Conservation (phyloP, 1,140 invertebrate genomes). For the Apocrypta bakeri region DNA sequence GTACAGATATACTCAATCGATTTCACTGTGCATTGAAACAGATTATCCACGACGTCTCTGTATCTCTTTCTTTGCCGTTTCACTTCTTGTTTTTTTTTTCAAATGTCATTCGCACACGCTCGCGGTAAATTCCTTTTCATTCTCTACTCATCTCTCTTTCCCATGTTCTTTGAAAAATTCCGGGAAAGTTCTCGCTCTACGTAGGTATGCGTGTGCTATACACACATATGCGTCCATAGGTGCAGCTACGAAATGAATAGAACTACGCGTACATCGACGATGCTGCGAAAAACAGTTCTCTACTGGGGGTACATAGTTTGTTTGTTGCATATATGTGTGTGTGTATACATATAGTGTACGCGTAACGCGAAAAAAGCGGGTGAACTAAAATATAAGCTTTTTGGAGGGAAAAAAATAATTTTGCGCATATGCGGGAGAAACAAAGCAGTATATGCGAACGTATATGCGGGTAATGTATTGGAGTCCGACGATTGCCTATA, state of each 20-base stretch:
- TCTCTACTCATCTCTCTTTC: background rate
- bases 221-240: background rate
- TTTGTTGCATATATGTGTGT: background rate
- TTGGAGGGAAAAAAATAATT: slow-evolving; percentile 18
- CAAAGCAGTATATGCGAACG: slow-evolving; percentile 1
- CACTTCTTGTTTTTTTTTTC: background rate
- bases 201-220: background rate
- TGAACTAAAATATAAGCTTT: background rate
- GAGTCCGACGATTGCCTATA: slow-evolving; percentile 20
- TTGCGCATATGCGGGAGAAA: background rate
- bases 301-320: background rate
- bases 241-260: slow-evolving; percentile 22
- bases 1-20: no score
- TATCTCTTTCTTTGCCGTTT: background rate
- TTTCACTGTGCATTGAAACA: slow-evolving; percentile 7
- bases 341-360: no score
- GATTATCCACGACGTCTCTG: background rate
- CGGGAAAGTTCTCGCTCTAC: background rate
- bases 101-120: slow-evolving; percentile 38
- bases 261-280: slow-evolving; percentile 18
- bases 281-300: slow-evolving; percentile 17
- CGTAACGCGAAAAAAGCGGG: background rate
- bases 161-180: background rate
- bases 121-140: background rate
- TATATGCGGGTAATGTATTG: slow-evolving; percentile 21